Evolutionary conservation across 2,113 vertebrate species (phyloP).

Genomic region (Otus sunia): DNA sequence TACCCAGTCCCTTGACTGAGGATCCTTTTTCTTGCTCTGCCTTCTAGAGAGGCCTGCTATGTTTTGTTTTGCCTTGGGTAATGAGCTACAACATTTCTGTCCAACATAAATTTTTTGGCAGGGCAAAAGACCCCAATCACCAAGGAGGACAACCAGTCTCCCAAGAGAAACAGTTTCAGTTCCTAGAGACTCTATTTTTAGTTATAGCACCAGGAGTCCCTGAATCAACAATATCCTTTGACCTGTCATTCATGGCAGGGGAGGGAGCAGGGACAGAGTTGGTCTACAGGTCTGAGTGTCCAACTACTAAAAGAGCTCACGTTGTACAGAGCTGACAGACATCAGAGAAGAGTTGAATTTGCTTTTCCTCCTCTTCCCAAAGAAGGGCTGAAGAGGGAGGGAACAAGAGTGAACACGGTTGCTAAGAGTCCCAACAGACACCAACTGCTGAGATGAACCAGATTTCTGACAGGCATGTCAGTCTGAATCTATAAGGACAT

Average conservation of each 20-base stretch:
- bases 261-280: neutral
- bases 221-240: conserved; percentile 54
- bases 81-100: neutral
- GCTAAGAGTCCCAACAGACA: neutral
- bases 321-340: neutral
- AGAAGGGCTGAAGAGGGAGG: neutral
- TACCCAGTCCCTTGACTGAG: neutral
- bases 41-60: neutral
- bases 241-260: conserved; percentile 33
- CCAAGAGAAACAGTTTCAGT: conserved; percentile 39
- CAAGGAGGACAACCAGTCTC: conserved; percentile 28
- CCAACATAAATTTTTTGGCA: neutral
- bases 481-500: neutral
- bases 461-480: neutral
- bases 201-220: conserved; percentile 30
- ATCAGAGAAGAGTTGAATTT: neutral
- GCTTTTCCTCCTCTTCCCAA: neutral
- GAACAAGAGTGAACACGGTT: neutral
- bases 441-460: neutral
- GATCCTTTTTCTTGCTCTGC: neutral
- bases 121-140: neutral
- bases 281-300: neutral
- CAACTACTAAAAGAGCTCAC: neutral
- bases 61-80: neutral
- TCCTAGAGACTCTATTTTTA: conserved; percentile 59